phyloP scores from a whole-genome alignment of 1,140 invertebrate genomes.

The Chlorops oryzae region DNA sequence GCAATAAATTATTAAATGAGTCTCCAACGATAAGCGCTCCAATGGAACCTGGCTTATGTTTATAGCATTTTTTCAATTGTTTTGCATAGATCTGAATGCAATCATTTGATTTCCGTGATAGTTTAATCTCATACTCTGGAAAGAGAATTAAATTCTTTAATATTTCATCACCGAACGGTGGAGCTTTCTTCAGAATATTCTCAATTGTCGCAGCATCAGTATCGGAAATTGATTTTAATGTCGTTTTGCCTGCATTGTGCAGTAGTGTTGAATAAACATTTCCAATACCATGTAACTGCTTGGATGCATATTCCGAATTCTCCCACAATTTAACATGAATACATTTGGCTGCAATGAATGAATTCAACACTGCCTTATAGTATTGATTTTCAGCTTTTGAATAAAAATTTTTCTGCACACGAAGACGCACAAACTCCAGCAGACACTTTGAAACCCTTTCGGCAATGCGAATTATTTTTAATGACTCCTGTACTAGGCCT shows the following conservation, averaged over 20 bases:
- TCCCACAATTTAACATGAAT: slow-evolving; percentile 66
- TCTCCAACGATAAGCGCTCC: slow-evolving; percentile 50
- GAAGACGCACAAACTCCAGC: slow-evolving; percentile 48
- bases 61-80: slow-evolving; percentile 13
- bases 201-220: slow-evolving; percentile 69
- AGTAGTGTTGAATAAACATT: slow-evolving; percentile 58
- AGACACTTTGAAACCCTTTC: slow-evolving; percentile 61
- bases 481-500: slow-evolving; percentile 62
- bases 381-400: too few species aligned
- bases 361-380: slow-evolving; percentile 53
- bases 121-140: slow-evolving; percentile 25
- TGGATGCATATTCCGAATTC: slow-evolving; percentile 62
- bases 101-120: slow-evolving; percentile 7
- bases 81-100: slow-evolving; percentile 7
- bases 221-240: slow-evolving; percentile 59
- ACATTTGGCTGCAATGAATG: slow-evolving; percentile 61
- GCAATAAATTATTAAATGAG: slow-evolving; percentile 49
- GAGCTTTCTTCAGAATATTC: slow-evolving; percentile 41
- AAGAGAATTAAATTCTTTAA: slow-evolving; percentile 27
- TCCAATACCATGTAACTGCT: slow-evolving; percentile 68
- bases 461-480: slow-evolving; percentile 62
- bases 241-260: slow-evolving; percentile 59
- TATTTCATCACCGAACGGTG: slow-evolving; percentile 34
- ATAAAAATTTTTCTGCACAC: slow-evolving; percentile 12
- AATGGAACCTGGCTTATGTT: slow-evolving; percentile 8